Conservation (phyloP, 2,888 invertebrate genomes). For the Terebella lapidaria region DNA sequence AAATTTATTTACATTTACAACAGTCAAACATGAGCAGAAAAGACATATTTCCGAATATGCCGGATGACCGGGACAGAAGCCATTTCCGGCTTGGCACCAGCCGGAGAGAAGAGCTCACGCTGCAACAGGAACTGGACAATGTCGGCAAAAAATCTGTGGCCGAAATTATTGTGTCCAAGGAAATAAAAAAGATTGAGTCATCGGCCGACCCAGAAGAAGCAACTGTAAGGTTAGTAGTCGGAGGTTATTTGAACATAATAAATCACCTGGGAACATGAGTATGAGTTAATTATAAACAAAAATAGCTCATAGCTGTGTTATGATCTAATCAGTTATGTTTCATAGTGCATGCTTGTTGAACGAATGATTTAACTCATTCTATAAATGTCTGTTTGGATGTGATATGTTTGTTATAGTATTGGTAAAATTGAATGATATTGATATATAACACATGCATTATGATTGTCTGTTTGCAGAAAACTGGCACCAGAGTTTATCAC, state of each 20-base stretch:
- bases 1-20: not conserved
- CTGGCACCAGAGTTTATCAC: not conserved
- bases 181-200: constrained; percentile 19
- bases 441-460: no score
- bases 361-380: no score
- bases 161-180: constrained; percentile 32
- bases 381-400: no score
- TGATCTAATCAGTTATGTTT: no score
- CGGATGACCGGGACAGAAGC: constrained; percentile 9
- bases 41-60: not conserved
- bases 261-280: no score
- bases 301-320: no score
- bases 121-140: constrained; percentile 36
- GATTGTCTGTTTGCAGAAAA: not conserved
- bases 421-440: no score
- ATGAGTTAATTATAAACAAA: no score
- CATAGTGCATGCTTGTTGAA: no score
- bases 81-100: constrained; percentile 32
- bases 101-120: constrained; percentile 32
- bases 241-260: no score
- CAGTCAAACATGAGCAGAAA: not conserved
- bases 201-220: not conserved
- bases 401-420: no score
- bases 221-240: no score
- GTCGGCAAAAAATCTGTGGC: constrained; percentile 32